phyloP scores from a whole-genome alignment of 2,113 vertebrate species.

The Paralichthys olivaceus region DNA sequence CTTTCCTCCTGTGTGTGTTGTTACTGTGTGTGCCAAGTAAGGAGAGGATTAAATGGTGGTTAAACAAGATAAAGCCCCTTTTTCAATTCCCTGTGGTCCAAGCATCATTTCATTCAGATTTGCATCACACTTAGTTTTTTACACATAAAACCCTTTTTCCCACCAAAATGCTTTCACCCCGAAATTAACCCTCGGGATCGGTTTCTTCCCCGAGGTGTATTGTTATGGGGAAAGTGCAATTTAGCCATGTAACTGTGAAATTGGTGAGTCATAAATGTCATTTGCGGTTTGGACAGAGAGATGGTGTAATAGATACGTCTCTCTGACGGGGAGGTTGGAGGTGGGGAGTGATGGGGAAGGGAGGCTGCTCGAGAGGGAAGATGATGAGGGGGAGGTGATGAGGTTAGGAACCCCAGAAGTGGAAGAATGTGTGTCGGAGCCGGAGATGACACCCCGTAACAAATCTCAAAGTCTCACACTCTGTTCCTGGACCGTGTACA shows the following conservation, averaged over 20 bases:
- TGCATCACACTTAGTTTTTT: constrained; percentile 15
- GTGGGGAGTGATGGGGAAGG: constrained; percentile 36
- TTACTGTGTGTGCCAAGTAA: constrained; percentile 36
- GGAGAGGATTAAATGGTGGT: constrained; percentile 34
- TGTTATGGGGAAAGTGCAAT: constrained; percentile 36
- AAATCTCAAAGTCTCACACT: constrained; percentile 57
- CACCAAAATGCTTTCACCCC: constrained; percentile 31
- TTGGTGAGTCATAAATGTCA: constrained; percentile 65
- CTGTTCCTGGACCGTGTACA: constrained; percentile 27
- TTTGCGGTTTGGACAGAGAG: constrained; percentile 49
- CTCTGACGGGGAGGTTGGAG: constrained; percentile 47
- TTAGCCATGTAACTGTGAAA: constrained; percentile 52
- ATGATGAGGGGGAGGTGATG: constrained; percentile 1
- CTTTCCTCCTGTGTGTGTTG: constrained; percentile 31
- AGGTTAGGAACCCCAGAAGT: constrained; percentile 37
- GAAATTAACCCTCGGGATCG: not conserved
- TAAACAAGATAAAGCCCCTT: constrained; percentile 36
- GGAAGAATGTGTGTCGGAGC: constrained; percentile 56
- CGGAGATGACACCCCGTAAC: constrained; percentile 49
- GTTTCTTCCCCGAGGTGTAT: not conserved
- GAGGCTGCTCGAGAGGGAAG: not conserved
- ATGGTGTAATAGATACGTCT: constrained; percentile 56
- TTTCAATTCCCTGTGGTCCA: constrained; percentile 40
- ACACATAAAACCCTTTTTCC: constrained; percentile 29
- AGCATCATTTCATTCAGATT: constrained; percentile 34